Percentiles rank a stretch among this genome's conserved stretches.
phyloP scores from a whole-genome alignment of 2,888 invertebrate species.

The Chrysotoxum bicinctum region DNA sequence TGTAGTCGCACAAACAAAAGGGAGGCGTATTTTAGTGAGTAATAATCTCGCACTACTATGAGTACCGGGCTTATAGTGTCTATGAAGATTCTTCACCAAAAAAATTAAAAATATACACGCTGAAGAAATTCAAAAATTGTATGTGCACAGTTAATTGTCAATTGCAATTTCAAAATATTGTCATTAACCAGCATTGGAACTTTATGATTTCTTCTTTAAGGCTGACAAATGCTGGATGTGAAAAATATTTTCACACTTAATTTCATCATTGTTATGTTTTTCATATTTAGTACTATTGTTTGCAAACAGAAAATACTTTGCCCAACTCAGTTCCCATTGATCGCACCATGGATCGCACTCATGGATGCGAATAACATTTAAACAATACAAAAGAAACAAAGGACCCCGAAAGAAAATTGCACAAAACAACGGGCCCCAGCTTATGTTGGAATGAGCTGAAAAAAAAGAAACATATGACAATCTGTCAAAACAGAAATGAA shows the following conservation, averaged over 20 bases:
- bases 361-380: neutral
- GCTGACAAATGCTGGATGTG: neutral
- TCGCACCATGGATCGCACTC: neutral
- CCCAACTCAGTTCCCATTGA: neutral
- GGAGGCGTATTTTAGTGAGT: too few species aligned
- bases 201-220: neutral
- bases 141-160: too few species aligned
- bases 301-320: neutral
- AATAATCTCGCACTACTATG: too few species aligned
- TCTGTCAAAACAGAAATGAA: slow-evolving; percentile 67
- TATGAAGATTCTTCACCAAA: too few species aligned
- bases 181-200: too few species aligned
- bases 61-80: too few species aligned
- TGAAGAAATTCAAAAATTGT: too few species aligned
- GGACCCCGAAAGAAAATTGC: slow-evolving; percentile 13
- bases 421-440: neutral
- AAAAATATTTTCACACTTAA: neutral
- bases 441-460: neutral
- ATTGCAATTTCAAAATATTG: too few species aligned
- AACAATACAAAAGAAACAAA: neutral
- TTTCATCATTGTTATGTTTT: neutral
- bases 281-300: neutral
- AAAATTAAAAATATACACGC: too few species aligned
- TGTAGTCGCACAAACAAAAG: too few species aligned
- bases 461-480: slow-evolving; percentile 13